Conservation (phyloP, 1,140 invertebrate genomes). For the Scaptomyza montana region DNA sequence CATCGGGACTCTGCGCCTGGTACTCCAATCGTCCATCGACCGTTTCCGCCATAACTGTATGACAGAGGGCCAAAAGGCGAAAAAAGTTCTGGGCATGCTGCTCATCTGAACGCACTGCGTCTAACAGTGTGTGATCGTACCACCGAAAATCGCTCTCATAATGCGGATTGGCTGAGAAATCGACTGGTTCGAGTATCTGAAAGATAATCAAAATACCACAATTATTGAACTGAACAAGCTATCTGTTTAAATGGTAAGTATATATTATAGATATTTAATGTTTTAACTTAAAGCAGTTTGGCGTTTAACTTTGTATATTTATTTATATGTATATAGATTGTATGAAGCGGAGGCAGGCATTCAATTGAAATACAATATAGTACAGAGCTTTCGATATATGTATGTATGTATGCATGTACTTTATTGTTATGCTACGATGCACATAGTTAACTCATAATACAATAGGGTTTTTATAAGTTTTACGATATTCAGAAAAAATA, state of each 20-base stretch:
- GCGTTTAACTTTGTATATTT: constrained; percentile 11
- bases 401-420: too few relatives aligned
- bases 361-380: constrained; percentile 10
- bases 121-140: constrained; percentile 94
- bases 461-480: background rate
- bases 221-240: background rate
- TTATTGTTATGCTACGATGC: too few relatives aligned
- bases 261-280: too few relatives aligned
- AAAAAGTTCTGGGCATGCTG: constrained; percentile 93
- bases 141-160: constrained; percentile 97
- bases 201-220: constrained; percentile 50
- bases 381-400: constrained; percentile 12
- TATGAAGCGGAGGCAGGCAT: constrained; percentile 31
- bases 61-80: constrained; percentile 94
- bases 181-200: constrained; percentile 90
- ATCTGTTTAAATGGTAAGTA: background rate
- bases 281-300: background rate
- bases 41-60: constrained; percentile 98
- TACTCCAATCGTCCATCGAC: constrained; percentile 88
- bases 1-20: constrained; percentile 98
- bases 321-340: constrained; percentile 1
- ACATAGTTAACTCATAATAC: too few relatives aligned
- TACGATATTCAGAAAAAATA: background rate
- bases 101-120: constrained; percentile 91
- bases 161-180: constrained; percentile 97